Evolutionary conservation across 2,888 invertebrate species (phyloP).

Genomic region (Leptopilina drosophilae): DNA sequence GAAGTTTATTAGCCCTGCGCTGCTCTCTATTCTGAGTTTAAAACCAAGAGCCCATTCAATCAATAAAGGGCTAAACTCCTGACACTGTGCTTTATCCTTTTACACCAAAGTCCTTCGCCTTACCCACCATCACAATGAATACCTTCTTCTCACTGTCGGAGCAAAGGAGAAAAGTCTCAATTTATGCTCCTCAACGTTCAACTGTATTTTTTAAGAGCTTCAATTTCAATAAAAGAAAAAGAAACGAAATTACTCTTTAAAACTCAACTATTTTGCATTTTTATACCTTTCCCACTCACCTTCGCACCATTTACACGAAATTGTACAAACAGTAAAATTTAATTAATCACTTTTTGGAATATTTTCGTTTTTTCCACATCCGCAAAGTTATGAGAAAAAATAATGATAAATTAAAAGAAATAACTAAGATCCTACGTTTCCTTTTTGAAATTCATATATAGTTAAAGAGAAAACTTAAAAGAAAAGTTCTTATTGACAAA

Average conservation of each 20-base stretch:
- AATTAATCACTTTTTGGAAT: too few species aligned
- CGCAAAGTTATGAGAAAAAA: too few species aligned
- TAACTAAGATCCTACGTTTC: too few species aligned
- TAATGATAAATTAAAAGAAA: too few species aligned
- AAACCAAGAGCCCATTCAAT: conserved; percentile 53
- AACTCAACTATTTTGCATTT: conserved; percentile 5
- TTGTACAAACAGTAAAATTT: too few species aligned
- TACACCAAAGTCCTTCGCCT: conserved; percentile 40
- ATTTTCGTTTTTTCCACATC: too few species aligned
- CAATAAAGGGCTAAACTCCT: conserved; percentile 53
- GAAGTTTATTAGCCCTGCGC: conserved; percentile 51
- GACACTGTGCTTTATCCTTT: conserved; percentile 14
- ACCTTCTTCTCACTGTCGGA: not conserved
- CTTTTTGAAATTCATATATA: too few species aligned
- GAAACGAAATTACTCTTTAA: not conserved
- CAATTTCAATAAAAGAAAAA: conserved; percentile 20
- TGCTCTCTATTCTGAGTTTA: conserved; percentile 47
- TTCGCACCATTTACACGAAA: too few species aligned
- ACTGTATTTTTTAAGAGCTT: conserved; percentile 26
- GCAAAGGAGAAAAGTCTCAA: not conserved
- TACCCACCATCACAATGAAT: not conserved
- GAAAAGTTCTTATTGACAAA: too few species aligned
- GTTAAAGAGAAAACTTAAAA: too few species aligned
- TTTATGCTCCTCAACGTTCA: not conserved
- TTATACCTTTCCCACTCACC: not conserved